Evolutionary conservation across 1,140 invertebrate species (phyloP).

Genomic region (Acromyrmex echinatior): DNA sequence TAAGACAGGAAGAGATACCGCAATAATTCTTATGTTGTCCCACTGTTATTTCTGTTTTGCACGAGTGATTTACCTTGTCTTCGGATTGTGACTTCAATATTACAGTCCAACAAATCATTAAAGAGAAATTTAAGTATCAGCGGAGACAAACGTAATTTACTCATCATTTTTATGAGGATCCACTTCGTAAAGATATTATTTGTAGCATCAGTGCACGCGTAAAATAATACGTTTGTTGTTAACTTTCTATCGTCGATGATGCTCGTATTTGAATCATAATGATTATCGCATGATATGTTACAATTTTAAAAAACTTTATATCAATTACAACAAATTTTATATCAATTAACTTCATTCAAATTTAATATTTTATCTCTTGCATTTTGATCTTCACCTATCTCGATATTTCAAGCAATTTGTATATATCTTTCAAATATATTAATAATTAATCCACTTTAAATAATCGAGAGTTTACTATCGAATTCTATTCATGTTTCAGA

Average conservation of each 20-base stretch:
- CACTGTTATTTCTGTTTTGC: slow-evolving; percentile 47
- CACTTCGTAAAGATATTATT: slow-evolving; percentile 62
- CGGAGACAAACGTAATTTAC: slow-evolving; percentile 11
- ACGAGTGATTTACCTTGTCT: slow-evolving; percentile 36
- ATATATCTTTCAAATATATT: background rate
- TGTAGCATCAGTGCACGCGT: slow-evolving; percentile 43
- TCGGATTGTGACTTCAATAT: slow-evolving; percentile 5
- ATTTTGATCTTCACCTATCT: background rate
- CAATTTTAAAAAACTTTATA: slow-evolving; percentile 1
- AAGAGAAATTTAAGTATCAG: slow-evolving; percentile 68
- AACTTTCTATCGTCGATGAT: slow-evolving; percentile 44
- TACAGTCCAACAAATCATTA: slow-evolving; percentile 41
- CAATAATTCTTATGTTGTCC: slow-evolving; percentile 35
- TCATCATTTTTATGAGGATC: slow-evolving; percentile 44
- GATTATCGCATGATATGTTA: background rate
- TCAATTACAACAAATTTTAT: background rate
- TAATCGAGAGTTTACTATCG: background rate
- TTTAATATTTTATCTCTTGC: background rate
- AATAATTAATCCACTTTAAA: background rate
- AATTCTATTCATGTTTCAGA: background rate
- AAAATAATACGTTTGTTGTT: slow-evolving; percentile 32
- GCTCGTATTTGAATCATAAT: background rate
- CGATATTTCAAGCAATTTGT: background rate
- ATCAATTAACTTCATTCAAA: background rate
- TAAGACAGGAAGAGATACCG: slow-evolving; percentile 34